A percentile compares a stretch with the other conserved stretches of the same genome.
Evolutionary conservation across 2,113 vertebrate genomes (phyloP).

Genomic region (Corapipo altera): DNA sequence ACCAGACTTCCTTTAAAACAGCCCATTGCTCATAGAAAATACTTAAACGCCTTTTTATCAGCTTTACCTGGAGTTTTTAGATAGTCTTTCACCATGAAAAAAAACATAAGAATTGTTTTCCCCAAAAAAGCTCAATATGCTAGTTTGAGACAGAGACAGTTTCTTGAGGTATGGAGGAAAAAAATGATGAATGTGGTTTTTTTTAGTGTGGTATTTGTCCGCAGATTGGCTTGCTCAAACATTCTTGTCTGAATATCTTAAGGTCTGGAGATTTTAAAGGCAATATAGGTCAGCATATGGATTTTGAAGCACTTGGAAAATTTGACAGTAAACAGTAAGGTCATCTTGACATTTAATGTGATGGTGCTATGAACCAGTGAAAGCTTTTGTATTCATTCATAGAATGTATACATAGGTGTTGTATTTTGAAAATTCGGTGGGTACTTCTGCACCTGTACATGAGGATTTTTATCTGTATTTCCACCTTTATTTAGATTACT

Average conservation of each 20-base stretch:
- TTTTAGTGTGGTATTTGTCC: not conserved
- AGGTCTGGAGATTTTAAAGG: not conserved
- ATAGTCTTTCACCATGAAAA: not conserved
- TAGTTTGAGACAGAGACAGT: not conserved
- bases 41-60: not conserved
- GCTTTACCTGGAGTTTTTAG: not conserved
- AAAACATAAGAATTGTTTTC: not conserved
- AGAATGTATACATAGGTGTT: not conserved
- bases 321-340: not conserved
- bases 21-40: not conserved
- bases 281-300: not conserved
- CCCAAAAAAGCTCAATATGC: fast-evolving
- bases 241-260: not conserved
- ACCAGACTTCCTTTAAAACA: not conserved
- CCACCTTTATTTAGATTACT: not conserved
- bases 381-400: not conserved
- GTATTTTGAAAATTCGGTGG: not conserved
- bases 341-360: not conserved
- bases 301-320: not conserved
- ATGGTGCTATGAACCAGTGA: not conserved
- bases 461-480: not conserved
- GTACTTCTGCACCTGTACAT: not conserved
- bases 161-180: not conserved
- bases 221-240: not conserved
- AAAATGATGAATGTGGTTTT: not conserved